Percentiles rank a stretch among this genome's conserved stretches.
These are phyloP conservation scores for Apeltes quadracus DNA, from an alignment of 2,113 vertebrate genomes.

Conservation along the genomic window DNA sequence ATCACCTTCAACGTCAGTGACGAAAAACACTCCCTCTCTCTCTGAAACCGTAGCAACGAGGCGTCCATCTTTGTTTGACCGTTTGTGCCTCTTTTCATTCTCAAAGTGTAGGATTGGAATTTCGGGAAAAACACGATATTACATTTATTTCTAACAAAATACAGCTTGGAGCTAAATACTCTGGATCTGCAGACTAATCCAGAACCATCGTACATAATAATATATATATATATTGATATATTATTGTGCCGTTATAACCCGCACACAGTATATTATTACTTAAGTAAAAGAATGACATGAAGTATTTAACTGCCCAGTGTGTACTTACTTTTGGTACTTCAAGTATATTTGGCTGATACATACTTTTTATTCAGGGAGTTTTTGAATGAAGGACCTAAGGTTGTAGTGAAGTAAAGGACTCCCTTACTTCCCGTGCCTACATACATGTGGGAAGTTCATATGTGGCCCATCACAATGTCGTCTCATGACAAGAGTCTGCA, in stretches of 20 bases:
- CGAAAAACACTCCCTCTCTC: not conserved
- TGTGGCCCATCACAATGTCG: not conserved
- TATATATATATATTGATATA: too few relatives aligned
- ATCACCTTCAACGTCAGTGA: slow-evolving; percentile 74
- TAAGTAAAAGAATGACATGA: not conserved
- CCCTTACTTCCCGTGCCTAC: too few relatives aligned
- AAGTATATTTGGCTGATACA: not conserved
- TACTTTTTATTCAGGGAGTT: too few relatives aligned
- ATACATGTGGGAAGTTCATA: not conserved
- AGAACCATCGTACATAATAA: not conserved
- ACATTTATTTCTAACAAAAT: not conserved
- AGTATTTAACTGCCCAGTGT: not conserved
- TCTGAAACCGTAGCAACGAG: not conserved
- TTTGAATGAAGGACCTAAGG: too few relatives aligned
- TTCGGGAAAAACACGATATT: not conserved
- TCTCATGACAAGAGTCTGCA: not conserved
- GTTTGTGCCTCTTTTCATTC: too few relatives aligned
- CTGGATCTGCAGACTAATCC: too few relatives aligned
- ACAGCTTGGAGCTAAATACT: too few relatives aligned
- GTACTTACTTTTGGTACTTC: not conserved
- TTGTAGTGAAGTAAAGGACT: too few relatives aligned
- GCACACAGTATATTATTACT: not conserved
- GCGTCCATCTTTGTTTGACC: not conserved
- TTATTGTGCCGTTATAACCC: not conserved
- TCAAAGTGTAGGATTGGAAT: too few relatives aligned